Percentiles rank a stretch among this genome's conserved stretches.
These are phyloP conservation scores for Cheumatopsyche charites DNA, from an alignment of 1,140 invertebrate genomes.

Conservation along the genomic window DNA sequence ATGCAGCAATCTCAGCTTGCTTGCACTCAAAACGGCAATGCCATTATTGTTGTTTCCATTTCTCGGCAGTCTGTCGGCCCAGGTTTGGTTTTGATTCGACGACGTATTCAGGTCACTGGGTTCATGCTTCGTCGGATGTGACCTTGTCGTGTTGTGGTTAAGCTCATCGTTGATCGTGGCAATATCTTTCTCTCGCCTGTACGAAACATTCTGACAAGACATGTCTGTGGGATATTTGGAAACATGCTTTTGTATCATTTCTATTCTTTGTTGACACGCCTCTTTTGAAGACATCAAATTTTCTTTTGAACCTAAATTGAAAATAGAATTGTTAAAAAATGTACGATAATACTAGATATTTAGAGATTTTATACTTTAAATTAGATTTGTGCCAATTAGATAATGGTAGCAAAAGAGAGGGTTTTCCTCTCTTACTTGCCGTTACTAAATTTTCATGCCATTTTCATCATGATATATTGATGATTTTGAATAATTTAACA, in stretches of 20 bases:
- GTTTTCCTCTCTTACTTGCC: too few relatives aligned
- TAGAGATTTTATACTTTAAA: too few relatives aligned
- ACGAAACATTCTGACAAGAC: constrained; percentile 35
- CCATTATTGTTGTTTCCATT: constrained; percentile 33
- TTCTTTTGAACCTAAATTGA: constrained; percentile 45
- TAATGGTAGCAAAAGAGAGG: too few relatives aligned
- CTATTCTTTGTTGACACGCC: constrained; percentile 31
- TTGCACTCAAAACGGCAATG: constrained; percentile 58
- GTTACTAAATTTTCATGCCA: too few relatives aligned
- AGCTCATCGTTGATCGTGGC: constrained; percentile 19
- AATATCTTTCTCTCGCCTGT: constrained; percentile 38
- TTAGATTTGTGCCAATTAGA: too few relatives aligned
- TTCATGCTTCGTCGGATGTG: constrained; percentile 37
- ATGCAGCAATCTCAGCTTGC: constrained; percentile 73
- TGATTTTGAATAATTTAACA: too few relatives aligned
- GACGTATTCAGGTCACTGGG: constrained; percentile 40
- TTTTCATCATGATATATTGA: too few relatives aligned
- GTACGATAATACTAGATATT: too few relatives aligned
- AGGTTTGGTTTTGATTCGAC: constrained; percentile 48
- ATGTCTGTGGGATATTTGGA: constrained; percentile 31
- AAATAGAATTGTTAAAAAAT: too few relatives aligned
- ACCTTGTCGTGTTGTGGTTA: constrained; percentile 34
- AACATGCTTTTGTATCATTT: constrained; percentile 39
- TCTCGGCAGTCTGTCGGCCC: constrained; percentile 49
- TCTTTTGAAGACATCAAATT: constrained; percentile 41